Base-by-base conservation (phyloP, 2,113 vertebrate genomes). In the Redunca redunca region DNA sequence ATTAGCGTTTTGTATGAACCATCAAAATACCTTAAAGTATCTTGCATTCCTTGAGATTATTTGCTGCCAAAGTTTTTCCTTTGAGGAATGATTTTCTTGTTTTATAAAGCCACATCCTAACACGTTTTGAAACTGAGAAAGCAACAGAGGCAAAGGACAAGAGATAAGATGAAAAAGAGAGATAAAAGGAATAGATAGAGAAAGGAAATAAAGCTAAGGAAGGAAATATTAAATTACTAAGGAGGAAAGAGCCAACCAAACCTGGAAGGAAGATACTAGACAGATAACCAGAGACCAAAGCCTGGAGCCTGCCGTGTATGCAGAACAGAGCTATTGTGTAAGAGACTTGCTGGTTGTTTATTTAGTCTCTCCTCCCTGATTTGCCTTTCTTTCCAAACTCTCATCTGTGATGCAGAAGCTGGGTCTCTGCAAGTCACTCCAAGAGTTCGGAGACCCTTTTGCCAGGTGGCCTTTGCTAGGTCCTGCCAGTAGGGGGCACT, bases 271-370 rank as follows among this genome's bases (percentile, higher is more conserved):
- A 64, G 55, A 43, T 8, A 50, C 25, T 13, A 28, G 26, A 64
- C 10, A 60, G 58, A 28, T 60, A 30, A 0, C 1, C 58, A 30
- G 0, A 6, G 26, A 3, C 5, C 58, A 60, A 43, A 46, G n/a
- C n/a, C 13, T 60, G 5, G 40, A 28, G 43, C 33, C 4, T 23
- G 8, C 19, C 12, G 2, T 3, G 5, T 77, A 55, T 43, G 2
- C 26, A 50, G 40, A 57, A 26, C 26, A 1, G 46, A 15, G 25
- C 10, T 28, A 13, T 30, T 15, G 9, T 36, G 19, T 12, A 5
- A 52, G 13, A 67, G 67, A 46, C 30, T 9, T 5, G 2, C 30
- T 74, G 12, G 43, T 7, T 85, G 40, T 30, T 77, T 46, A 17
- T 3, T 50, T n/a, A 6, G 19, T 16, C 53, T 58, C 57, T 26